Base-by-base conservation (phyloP, 2,113 vertebrate species). In the Dromaius novaehollandiae region DNA sequence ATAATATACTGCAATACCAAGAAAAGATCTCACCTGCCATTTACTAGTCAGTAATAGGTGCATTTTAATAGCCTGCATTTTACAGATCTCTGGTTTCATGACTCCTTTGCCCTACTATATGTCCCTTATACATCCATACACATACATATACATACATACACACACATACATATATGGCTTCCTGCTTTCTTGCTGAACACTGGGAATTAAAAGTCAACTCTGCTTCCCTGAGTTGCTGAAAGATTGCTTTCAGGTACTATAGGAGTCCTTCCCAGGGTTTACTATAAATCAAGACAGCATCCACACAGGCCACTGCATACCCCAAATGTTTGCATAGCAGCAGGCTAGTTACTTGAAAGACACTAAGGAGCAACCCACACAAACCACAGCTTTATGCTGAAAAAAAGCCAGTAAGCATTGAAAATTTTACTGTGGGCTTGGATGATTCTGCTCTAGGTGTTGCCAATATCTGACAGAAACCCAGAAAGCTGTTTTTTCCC, bases 171-270 rank as follows among this genome's bases (percentile, higher is more conserved):
- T 64, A n/a, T 51, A 68, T 48, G 63, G 70, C 77, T 97, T 96
- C 95, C 94, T 66, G 46, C 78, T 79, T 93, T 95, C 84, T 92
- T 87, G 65, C 61, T 60, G 95, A 95, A 38, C 96, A 69, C 90
- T 55, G 46, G 85, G 89, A 94, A 86, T 86, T 74, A 65, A 95
- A 97, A 95, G 83, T 88, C 96, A 94, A 74, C 94, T 88, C 69
- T 55, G 28, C 76, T 93, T 97, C 96, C 93, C 78, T 56, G 22
- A 88, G 82, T 51, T 63, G 88, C 93, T 94, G 95, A 77, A 84
- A 91, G 94, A 97, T 97, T 97, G 92, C 92, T 97, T 97, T 97
- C 97, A 98, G 97, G 97, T 97, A 93, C 94, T 97, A 82, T n/a
- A 96, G 94, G 50, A 94, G 66, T 66, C 90, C 86, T 53, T 95